Evolutionary conservation across 92 coral and sea anemone species (phyloP).

Genomic region (Phymanthus crucifer): DNA sequence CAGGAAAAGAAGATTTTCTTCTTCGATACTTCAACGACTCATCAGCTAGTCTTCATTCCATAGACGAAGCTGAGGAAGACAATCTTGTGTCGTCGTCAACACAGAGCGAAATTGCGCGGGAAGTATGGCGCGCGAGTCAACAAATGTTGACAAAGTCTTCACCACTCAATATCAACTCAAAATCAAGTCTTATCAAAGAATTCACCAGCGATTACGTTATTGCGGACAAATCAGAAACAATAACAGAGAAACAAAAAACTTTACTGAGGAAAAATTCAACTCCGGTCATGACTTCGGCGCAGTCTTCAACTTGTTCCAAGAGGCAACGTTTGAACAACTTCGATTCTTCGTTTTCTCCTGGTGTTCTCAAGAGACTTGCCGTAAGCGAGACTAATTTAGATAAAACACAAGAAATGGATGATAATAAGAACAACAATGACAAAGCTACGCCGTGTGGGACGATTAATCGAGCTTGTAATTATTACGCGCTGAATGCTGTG

Average conservation of each 20-base stretch:
- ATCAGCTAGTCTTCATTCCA: conserved; percentile 64
- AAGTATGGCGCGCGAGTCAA: conserved; percentile 74
- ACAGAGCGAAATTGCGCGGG: conserved; percentile 50
- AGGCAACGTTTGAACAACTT: conserved; percentile 49
- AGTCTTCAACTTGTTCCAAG: background rate
- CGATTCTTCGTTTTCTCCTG: conserved; percentile 75
- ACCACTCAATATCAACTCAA: conserved; percentile 22
- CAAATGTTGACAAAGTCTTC: conserved; percentile 62
- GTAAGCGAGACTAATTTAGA: conserved; percentile 79
- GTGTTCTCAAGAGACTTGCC: conserved; percentile 67
- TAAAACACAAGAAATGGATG: conserved; percentile 30
- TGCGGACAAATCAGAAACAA: conserved; percentile 16
- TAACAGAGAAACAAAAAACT: background rate
- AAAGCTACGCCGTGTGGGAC: conserved; percentile 13
- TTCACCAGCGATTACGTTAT: conserved; percentile 37
- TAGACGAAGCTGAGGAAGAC: conserved; percentile 46
- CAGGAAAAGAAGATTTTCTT: conserved; percentile 74
- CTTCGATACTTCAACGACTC: conserved; percentile 71
- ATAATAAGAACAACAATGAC: conserved; percentile 12
- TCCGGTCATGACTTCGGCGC: conserved; percentile 22
- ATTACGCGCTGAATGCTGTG: conserved; percentile 50
- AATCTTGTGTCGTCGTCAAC: conserved; percentile 15
- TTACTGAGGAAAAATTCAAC: conserved; percentile 44
- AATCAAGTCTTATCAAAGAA: conserved; percentile 7
- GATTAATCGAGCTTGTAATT: conserved; percentile 43